Evolutionary conservation across 2,888 invertebrate species (phyloP).

Genomic region (Taenaris catops): DNA sequence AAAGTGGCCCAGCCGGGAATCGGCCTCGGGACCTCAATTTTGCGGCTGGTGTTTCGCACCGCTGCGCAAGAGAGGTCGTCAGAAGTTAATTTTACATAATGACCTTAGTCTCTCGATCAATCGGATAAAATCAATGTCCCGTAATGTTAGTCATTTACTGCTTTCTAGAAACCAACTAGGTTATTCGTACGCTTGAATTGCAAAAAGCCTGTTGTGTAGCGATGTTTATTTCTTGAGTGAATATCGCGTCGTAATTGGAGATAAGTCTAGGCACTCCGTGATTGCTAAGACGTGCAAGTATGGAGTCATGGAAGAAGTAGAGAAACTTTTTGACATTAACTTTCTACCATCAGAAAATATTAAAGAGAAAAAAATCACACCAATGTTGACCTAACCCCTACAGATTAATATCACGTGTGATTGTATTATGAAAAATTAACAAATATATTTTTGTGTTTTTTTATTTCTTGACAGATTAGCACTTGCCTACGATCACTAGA

Average conservation of each 20-base stretch:
- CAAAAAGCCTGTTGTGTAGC: slow-evolving; percentile 5
- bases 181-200: slow-evolving; percentile 3
- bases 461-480: no score
- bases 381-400: no score
- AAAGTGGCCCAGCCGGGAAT: no score
- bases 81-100: slow-evolving; percentile 1
- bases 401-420: no score
- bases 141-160: slow-evolving; percentile 22
- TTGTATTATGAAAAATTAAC: no score
- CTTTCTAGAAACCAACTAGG: slow-evolving; percentile 13
- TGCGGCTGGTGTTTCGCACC: no score
- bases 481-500: no score
- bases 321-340: slow-evolving; percentile 3
- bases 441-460: no score
- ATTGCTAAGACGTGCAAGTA: slow-evolving; percentile 9
- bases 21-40: no score
- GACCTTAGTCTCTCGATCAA: slow-evolving; percentile 3
- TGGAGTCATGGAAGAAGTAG: slow-evolving; percentile 2
- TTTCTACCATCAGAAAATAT: neutral
- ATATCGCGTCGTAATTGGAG: slow-evolving; percentile 8
- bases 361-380: no score
- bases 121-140: slow-evolving; percentile 20
- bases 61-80: no score
- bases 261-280: slow-evolving; percentile 7
- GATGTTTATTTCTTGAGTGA: slow-evolving; percentile 7